Percentiles rank a stretch among this genome's conserved stretches.
These are phyloP conservation scores for Pachycephala philippinensis DNA, from an alignment of 2,113 vertebrate species.

Conservation along the genomic window DNA sequence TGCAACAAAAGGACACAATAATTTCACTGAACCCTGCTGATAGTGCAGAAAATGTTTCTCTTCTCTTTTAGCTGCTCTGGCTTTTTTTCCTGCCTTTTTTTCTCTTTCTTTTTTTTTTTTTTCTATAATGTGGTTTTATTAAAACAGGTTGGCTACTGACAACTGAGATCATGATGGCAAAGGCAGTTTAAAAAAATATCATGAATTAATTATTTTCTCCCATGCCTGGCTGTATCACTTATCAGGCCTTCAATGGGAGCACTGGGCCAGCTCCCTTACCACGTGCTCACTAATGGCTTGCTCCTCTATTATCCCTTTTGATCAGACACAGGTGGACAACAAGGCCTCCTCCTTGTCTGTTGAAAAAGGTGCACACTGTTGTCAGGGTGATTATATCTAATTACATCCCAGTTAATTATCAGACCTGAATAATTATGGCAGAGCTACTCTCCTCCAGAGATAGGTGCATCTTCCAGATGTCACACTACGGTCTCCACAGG, in stretches of 20 bases:
- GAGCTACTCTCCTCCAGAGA: conserved; percentile 27
- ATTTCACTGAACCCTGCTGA: conserved; percentile 37
- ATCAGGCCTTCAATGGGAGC: conserved; percentile 55
- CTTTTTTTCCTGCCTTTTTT: not conserved
- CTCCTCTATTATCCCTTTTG: conserved; percentile 64
- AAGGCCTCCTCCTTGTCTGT: conserved; percentile 61
- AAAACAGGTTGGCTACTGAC: conserved; percentile 39
- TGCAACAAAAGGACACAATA: not conserved
- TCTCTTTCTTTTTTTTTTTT: not conserved
- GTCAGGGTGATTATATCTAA: conserved; percentile 77
- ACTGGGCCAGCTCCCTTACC: conserved; percentile 49
- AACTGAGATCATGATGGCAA: conserved; percentile 39
- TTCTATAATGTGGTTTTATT: not conserved
- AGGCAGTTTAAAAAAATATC: conserved; percentile 45
- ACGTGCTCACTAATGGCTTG: conserved; percentile 52
- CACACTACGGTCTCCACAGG: not conserved
- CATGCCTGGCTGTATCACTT: conserved; percentile 52
- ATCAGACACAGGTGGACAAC: conserved; percentile 71
- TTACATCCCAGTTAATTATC: conserved; percentile 76
- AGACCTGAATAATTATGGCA: conserved; percentile 71
- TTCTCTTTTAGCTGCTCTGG: not conserved
- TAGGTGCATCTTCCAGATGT: conserved; percentile 69
- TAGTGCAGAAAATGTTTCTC: not conserved
- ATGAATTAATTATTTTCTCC: conserved; percentile 72
- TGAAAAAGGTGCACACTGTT: conserved; percentile 68